Percentiles rank a stretch among this genome's conserved stretches.
Conservation (phyloP, 2,888 invertebrate genomes). For the Achlya flavicornis region DNA sequence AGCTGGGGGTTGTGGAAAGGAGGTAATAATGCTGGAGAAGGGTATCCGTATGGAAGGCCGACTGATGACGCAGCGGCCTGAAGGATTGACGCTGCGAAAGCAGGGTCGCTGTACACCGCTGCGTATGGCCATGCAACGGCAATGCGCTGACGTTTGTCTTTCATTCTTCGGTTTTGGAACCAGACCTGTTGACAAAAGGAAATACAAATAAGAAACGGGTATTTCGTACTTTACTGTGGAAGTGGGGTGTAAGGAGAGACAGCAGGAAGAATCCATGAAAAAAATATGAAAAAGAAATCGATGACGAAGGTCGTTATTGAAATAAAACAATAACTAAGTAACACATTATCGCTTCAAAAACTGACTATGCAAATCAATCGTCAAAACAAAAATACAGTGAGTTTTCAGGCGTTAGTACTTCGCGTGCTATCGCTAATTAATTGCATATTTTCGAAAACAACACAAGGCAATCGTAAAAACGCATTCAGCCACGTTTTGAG, state of each 20-base stretch:
- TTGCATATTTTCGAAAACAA: constrained; percentile 55
- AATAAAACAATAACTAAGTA: constrained; percentile 18
- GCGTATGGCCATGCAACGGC: constrained; percentile 98
- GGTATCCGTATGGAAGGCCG: constrained; percentile 85
- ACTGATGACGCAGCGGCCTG: constrained; percentile 93
- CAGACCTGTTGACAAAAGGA: constrained; percentile 88
- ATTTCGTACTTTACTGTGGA: no score
- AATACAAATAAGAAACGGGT: constrained; percentile 11
- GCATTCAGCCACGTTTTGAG: constrained; percentile 41
- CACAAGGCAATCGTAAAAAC: constrained; percentile 41
- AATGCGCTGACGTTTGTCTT: constrained; percentile 97
- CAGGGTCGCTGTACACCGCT: constrained; percentile 96
- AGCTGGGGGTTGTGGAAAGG: constrained; percentile 83
- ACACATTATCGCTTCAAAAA: constrained; percentile 31
- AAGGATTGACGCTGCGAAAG: constrained; percentile 95
- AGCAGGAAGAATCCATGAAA: no score
- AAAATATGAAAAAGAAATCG: neutral
- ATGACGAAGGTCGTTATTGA: neutral
- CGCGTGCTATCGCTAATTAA: constrained; percentile 68
- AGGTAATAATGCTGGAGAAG: constrained; percentile 84
- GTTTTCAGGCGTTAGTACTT: constrained; percentile 45
- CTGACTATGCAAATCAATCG: constrained; percentile 23
- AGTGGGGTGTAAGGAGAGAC: neutral
- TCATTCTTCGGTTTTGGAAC: constrained; percentile 99
- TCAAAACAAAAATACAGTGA: constrained; percentile 34